Base-by-base conservation (phyloP, 2,888 invertebrate genomes). In the Cryptocephalus primarius region DNA sequence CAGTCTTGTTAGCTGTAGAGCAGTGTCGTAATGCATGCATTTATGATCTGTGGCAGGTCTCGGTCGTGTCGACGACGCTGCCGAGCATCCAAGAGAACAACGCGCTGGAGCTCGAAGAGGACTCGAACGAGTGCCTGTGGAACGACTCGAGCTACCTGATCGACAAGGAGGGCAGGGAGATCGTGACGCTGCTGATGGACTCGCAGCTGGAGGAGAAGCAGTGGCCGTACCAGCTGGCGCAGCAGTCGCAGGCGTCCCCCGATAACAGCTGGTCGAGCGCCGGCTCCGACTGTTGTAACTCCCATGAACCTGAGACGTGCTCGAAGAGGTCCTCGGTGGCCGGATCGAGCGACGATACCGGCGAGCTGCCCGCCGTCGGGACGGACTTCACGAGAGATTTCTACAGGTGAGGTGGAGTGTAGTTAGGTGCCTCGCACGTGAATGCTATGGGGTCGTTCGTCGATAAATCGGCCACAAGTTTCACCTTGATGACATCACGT, bases 311-410 rank as follows among this genome's bases (percentile, higher is more conserved):
- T 8, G 73, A 75, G 55, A 73, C 72, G 45, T 78, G 78, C 45
- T 84, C 84, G 50, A 84, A 84, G 63, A 72, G 82, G 57, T 83
- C 83, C 1, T 83, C 83, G 40, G 78, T 80, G 4, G 82, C 82
- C 4, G 81, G 81, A 1, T 75, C 73, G 52, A 76, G 75, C 65
- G 82, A 83, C 60, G 82, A 83, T 51, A 72, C 74, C 8, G 66
- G 69, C 8, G 81, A 83, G 60, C 75, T 82, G 50, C 78, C 82
- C 1, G 77, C 78, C 38, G 74, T 83, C 13, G 84, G 84, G 13
- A 77, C 82, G 10, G 84, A 85, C 65, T 87, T 87, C 60, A 86
- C 85, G 6, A 73, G 85, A 53, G 87, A 87, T 68, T 87, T 86
- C 67, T 87, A 87, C 65, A 62, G 68, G 67, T 66, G n/a, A n/a